Conservation (phyloP, 2,113 vertebrate species). For the Thomomys bottae region DNA sequence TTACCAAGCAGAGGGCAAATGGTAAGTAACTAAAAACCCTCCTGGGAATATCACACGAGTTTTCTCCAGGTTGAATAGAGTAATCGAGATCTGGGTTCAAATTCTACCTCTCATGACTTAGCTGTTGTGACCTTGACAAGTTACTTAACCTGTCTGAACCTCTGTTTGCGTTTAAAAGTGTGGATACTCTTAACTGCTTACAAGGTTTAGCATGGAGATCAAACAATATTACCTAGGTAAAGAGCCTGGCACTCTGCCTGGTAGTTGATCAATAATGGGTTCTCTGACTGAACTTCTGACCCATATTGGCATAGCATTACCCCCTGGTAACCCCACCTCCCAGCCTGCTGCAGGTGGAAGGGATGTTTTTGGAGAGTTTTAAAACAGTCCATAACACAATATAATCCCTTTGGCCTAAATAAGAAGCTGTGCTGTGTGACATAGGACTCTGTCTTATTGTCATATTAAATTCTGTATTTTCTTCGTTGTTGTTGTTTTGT, state of each 20-base stretch:
- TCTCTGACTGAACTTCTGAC: constrained; percentile 58
- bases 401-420: background rate
- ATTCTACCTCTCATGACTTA: constrained; percentile 25
- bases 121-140: constrained; percentile 74
- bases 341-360: background rate
- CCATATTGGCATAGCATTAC: background rate
- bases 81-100: constrained; percentile 47
- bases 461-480: background rate
- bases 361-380: constrained; percentile 12
- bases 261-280: constrained; percentile 38
- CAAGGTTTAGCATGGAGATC: background rate
- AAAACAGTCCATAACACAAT: background rate
- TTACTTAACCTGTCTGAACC: constrained; percentile 58
- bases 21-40: background rate
- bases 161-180: constrained; percentile 50
- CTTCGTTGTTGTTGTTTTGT: background rate
- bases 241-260: constrained; percentile 38
- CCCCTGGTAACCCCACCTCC: background rate
- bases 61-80: constrained; percentile 31
- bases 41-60: constrained; percentile 9
- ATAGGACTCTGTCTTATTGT: background rate
- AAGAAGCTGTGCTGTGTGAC: background rate
- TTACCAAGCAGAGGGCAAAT: constrained; percentile 37
- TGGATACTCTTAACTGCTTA: constrained; percentile 25
- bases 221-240: background rate